Evolutionary conservation across 1,140 invertebrate species (phyloP).

Genomic region (Archivesica marissinica): DNA sequence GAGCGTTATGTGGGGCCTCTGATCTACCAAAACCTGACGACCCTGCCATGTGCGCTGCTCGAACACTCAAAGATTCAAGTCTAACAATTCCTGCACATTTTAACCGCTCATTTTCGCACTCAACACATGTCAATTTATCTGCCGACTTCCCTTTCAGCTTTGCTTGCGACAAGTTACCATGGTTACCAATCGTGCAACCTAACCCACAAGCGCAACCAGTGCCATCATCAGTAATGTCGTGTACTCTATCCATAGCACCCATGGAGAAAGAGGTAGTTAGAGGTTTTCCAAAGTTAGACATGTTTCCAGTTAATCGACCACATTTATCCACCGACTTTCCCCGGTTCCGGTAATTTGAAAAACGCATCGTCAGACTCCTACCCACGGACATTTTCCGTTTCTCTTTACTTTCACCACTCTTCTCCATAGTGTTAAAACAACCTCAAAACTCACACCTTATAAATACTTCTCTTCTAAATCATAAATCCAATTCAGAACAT

Average conservation of each 20-base stretch:
- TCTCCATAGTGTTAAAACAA: background rate
- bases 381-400: slow-evolving; percentile 47
- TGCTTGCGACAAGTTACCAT: background rate
- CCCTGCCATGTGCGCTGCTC: background rate
- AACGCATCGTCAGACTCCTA: slow-evolving; percentile 54
- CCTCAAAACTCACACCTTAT: too few relatives aligned
- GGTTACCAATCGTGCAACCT: background rate
- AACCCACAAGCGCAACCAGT: slow-evolving; percentile 5
- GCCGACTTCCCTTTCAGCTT: slow-evolving; percentile 22
- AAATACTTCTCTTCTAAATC: too few relatives aligned
- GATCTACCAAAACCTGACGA: background rate
- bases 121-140: slow-evolving; percentile 26
- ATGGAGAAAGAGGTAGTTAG: slow-evolving; percentile 43
- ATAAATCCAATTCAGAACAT: background rate
- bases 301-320: slow-evolving; percentile 21
- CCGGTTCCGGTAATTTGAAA: slow-evolving; percentile 52
- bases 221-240: background rate
- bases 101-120: slow-evolving; percentile 32
- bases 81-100: background rate
- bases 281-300: slow-evolving; percentile 5
- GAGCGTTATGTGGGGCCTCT: background rate
- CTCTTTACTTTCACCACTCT: slow-evolving; percentile 25
- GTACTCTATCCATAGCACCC: slow-evolving; percentile 35
- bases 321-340: slow-evolving; percentile 50
- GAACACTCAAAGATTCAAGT: background rate